Conservation (phyloP, 2,797 vertebrate genomes). For the Malurus leucopterus region DNA sequence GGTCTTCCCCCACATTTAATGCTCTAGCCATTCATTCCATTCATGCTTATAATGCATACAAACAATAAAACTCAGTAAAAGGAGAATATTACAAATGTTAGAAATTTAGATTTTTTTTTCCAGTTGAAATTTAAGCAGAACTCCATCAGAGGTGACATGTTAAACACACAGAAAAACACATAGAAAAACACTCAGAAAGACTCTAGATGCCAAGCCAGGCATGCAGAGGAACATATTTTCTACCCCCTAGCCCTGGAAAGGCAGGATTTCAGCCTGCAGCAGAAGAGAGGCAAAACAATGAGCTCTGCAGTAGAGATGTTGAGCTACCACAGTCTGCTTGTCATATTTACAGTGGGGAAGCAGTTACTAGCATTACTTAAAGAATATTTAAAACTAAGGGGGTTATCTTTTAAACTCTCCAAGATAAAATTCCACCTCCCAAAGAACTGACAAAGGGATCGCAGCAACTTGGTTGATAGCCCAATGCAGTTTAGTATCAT, state of each 20-base stretch:
- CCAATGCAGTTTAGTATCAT: background rate
- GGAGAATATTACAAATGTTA: background rate
- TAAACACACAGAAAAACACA: background rate
- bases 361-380: background rate
- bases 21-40: background rate
- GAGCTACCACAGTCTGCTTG: background rate
- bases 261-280: background rate
- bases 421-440: background rate
- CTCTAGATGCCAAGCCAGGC: background rate
- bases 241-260: background rate
- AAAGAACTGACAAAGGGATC: background rate
- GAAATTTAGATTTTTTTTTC: background rate
- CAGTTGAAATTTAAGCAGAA: background rate
- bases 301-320: background rate
- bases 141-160: background rate
- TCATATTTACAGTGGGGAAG: background rate
- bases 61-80: background rate
- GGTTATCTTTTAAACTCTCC: background rate
- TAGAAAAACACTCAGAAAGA: background rate
- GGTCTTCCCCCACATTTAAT: background rate
- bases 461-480: fast-evolving
- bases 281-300: background rate
- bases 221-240: background rate
- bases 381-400: background rate
- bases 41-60: background rate